Percentiles rank a stretch among this genome's conserved stretches.
phyloP scores from a whole-genome alignment of 1,140 invertebrate species.

The Helicoverpa zea region DNA sequence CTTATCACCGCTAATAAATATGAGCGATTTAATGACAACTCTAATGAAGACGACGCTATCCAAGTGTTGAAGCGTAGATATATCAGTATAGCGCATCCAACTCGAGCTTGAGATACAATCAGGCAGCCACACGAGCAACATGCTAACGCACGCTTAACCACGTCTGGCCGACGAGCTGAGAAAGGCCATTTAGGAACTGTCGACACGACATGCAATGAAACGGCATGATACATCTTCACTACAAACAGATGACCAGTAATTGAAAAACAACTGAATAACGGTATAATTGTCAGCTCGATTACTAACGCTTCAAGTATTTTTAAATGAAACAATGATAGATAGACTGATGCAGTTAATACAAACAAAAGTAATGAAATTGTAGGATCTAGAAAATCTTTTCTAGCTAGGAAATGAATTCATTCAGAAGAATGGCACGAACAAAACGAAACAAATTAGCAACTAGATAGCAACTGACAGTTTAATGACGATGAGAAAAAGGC shows the following conservation, averaged over 20 bases:
- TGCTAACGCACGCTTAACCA: background rate
- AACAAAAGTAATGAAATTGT: no score
- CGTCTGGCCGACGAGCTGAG: background rate
- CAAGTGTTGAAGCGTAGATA: background rate
- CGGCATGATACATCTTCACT: background rate
- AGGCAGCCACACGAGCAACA: background rate
- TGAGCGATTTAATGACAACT: constrained; percentile 2
- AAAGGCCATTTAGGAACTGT: constrained; percentile 13
- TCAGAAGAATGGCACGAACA: no score
- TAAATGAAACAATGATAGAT: no score
- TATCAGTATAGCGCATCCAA: background rate
- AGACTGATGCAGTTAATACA: no score
- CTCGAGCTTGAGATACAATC: constrained; percentile 15
- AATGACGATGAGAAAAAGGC: background rate
- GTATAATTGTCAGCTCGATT: no score
- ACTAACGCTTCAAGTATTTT: no score
- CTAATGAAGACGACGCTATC: background rate
- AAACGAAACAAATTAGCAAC: no score
- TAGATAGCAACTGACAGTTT: no score
- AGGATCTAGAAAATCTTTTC: no score
- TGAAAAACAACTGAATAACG: background rate
- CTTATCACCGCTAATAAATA: background rate
- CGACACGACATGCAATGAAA: constrained; percentile 10
- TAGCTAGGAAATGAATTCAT: no score
- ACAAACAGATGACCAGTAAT: background rate